A percentile compares a stretch with the other conserved stretches of the same genome.
phyloP scores from a whole-genome alignment of 2,113 vertebrate species.

The Lycocorax pyrrhopterus region DNA sequence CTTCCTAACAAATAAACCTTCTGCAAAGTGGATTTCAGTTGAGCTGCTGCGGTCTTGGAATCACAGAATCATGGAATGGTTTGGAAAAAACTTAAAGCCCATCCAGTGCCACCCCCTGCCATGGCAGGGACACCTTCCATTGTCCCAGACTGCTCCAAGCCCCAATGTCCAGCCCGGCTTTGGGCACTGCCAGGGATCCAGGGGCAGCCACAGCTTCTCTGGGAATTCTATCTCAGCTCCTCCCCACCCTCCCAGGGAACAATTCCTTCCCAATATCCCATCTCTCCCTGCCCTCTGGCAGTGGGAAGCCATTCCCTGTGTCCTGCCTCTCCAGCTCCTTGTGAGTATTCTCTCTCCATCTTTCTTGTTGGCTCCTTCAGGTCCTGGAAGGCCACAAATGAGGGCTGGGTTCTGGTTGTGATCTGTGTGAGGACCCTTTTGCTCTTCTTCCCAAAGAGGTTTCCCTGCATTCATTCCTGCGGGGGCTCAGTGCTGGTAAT shows the following conservation, averaged over 20 bases:
- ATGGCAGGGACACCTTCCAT: background rate
- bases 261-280: background rate
- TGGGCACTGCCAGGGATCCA: background rate
- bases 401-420: background rate
- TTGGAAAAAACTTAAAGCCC: background rate
- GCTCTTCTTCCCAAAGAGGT: background rate
- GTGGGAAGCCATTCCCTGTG: background rate
- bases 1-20: background rate
- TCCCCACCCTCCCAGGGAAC: background rate
- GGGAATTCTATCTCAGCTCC: fast-evolving
- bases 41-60: fast-evolving
- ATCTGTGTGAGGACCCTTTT: background rate
- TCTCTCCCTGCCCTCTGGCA: fast-evolving
- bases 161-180: background rate
- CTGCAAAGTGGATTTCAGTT: background rate
- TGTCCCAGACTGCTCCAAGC: background rate
- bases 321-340: background rate
- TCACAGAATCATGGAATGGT: background rate
- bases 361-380: background rate
- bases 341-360: background rate
- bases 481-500: background rate
- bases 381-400: fast-evolving
- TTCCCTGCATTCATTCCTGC: background rate
- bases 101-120: fast-evolving
- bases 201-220: background rate